Percentiles rank a stretch among this genome's conserved stretches.
Evolutionary conservation across 2,797 vertebrate genomes (phyloP).

Genomic region (Danio albolineatus): DNA sequence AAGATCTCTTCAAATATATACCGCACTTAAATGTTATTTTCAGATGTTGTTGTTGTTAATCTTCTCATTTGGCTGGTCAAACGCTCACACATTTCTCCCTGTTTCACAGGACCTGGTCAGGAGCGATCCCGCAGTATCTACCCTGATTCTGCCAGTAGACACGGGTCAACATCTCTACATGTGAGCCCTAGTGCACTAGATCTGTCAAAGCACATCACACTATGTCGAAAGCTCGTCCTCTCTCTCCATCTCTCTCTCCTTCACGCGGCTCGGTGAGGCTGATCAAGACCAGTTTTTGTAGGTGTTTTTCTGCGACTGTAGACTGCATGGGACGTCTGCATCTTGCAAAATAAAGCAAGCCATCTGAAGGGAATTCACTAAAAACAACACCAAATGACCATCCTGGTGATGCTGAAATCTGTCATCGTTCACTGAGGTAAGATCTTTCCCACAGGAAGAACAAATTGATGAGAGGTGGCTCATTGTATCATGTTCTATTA

Average conservation of each 20-base stretch:
- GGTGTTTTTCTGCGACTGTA: neutral
- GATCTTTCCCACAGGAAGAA: constrained; percentile 3
- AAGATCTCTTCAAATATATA: no score
- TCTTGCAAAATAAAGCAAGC: neutral
- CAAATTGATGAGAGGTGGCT: neutral
- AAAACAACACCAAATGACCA: neutral
- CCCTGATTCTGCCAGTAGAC: constrained; percentile 26
- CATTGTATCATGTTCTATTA: neutral
- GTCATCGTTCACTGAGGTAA: constrained; percentile 33
- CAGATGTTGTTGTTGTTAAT: neutral
- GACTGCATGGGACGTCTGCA: neutral
- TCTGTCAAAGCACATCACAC: constrained; percentile 52
- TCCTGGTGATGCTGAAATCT: neutral
- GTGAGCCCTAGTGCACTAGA: constrained; percentile 49
- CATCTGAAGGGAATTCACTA: neutral
- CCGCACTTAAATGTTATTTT: no score
- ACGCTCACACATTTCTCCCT: neutral
- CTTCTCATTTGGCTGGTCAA: neutral
- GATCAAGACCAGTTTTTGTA: constrained; percentile 15
- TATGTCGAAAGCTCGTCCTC: constrained; percentile 8
- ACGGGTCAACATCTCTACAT: constrained; percentile 35
- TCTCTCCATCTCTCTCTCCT: constrained; percentile 20
- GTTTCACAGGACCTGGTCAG: neutral
- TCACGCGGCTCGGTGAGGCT: neutral
- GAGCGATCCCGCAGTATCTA: neutral